Conservation (phyloP, 2,888 invertebrate species). For the Dryobota labecula region DNA sequence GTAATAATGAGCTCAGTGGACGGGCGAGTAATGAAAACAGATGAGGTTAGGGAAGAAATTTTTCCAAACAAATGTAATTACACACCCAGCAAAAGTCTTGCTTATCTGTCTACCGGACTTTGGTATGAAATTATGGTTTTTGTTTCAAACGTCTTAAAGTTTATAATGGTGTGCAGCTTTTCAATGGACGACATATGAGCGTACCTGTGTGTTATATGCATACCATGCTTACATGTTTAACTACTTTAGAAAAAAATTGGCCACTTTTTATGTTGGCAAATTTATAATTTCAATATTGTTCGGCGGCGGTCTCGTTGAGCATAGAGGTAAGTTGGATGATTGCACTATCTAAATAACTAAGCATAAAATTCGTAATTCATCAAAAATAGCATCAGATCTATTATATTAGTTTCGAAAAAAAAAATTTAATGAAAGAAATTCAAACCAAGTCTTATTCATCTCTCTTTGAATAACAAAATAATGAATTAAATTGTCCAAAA, state of each 20-base stretch:
- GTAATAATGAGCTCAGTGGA: slow-evolving; percentile 74
- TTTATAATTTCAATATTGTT: background rate
- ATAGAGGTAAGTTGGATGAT: background rate
- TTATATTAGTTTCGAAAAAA: too few relatives aligned
- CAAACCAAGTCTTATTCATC: too few relatives aligned
- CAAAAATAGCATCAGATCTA: background rate
- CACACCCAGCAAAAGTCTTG: slow-evolving; percentile 44
- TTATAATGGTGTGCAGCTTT: slow-evolving; percentile 11
- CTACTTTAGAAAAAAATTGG: background rate
- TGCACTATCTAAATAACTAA: background rate
- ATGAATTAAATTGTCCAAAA: too few relatives aligned
- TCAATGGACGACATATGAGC: background rate
- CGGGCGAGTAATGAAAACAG: slow-evolving; percentile 75
- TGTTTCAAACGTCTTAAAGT: slow-evolving; percentile 12
- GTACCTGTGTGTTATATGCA: background rate
- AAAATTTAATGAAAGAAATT: too few relatives aligned
- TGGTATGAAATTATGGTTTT: slow-evolving; percentile 31
- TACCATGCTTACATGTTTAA: background rate
- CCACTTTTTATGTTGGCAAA: background rate
- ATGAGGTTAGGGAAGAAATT: slow-evolving; percentile 70
- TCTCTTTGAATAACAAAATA: too few relatives aligned
- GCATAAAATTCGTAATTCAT: background rate
- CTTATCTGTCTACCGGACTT: slow-evolving; percentile 39
- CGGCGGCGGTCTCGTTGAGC: background rate
- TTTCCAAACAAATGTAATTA: slow-evolving; percentile 68